Percentiles rank a stretch among this genome's conserved stretches.
Evolutionary conservation across 2,113 vertebrate genomes (phyloP).

Genomic region (Castor canadensis): DNA sequence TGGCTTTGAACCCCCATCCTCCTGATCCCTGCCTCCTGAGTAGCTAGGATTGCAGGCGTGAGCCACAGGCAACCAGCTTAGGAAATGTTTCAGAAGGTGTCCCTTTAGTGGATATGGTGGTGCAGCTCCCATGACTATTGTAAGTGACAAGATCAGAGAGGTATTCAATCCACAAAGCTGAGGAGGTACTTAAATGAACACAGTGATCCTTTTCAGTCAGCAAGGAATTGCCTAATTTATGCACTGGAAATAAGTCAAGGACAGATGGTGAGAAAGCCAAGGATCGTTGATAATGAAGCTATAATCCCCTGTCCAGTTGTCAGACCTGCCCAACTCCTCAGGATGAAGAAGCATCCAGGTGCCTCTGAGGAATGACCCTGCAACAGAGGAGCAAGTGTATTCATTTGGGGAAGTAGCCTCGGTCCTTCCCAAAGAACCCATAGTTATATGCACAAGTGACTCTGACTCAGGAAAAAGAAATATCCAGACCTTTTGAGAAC

Average conservation of each 20-base stretch:
- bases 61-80: too few relatives aligned
- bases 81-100: background rate
- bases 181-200: too few relatives aligned
- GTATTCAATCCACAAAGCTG: too few relatives aligned
- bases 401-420: too few relatives aligned
- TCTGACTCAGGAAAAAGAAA: background rate
- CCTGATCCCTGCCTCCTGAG: too few relatives aligned
- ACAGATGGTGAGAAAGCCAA: background rate
- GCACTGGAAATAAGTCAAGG: background rate
- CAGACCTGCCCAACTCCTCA: background rate
- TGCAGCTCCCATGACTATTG: background rate
- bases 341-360: background rate
- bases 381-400: background rate
- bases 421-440: background rate
- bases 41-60: too few relatives aligned
- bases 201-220: too few relatives aligned
- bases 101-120: background rate
- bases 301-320: background rate
- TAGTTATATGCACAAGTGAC: background rate
- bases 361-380: accelerated
- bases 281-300: background rate
- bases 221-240: too few relatives aligned
- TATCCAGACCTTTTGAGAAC: background rate
- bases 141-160: background rate
- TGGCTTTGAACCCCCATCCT: too few relatives aligned